A percentile compares a stretch with the other conserved stretches of the same genome.
These are phyloP conservation scores for Pocillopora grandis DNA, from an alignment of 92 coral and sea anemone species.

Conservation along the genomic window DNA sequence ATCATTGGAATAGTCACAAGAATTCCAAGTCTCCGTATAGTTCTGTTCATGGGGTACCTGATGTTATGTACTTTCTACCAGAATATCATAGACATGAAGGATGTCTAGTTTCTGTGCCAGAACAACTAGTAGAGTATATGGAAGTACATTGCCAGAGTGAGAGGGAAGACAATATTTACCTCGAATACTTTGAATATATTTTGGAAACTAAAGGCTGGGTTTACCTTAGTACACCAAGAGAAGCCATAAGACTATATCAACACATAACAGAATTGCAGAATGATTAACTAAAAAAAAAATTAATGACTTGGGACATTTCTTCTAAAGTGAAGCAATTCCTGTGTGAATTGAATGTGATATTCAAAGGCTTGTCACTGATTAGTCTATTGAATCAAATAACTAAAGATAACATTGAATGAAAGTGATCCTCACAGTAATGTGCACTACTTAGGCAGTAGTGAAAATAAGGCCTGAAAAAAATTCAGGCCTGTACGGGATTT, in stretches of 20 bases:
- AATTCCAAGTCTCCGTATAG: constrained; percentile 49
- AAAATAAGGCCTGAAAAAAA: too few species aligned
- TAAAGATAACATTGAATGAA: too few species aligned
- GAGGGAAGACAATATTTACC: constrained; percentile 33
- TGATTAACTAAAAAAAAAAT: not conserved
- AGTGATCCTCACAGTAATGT: too few species aligned
- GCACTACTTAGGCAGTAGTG: too few species aligned
- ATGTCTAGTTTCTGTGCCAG: constrained; percentile 47
- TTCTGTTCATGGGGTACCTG: constrained; percentile 66
- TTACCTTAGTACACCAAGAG: constrained; percentile 35
- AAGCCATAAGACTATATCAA: constrained; percentile 44
- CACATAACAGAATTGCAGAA: not conserved
- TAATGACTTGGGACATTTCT: not conserved
- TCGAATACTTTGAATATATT: constrained; percentile 45
- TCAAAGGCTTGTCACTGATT: too few species aligned
- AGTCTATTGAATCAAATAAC: too few species aligned
- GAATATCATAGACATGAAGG: constrained; percentile 56
- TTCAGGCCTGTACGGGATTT: too few species aligned
- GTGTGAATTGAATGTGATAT: not conserved
- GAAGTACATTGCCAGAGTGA: constrained; percentile 36
- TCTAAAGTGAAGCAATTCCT: not conserved
- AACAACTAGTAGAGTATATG: constrained; percentile 34
- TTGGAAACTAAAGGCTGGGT: constrained; percentile 47
- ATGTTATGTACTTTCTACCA: constrained; percentile 65
- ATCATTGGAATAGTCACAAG: constrained; percentile 59